Conservation (phyloP, 2,888 invertebrate species). For the Aethes cnicana region DNA sequence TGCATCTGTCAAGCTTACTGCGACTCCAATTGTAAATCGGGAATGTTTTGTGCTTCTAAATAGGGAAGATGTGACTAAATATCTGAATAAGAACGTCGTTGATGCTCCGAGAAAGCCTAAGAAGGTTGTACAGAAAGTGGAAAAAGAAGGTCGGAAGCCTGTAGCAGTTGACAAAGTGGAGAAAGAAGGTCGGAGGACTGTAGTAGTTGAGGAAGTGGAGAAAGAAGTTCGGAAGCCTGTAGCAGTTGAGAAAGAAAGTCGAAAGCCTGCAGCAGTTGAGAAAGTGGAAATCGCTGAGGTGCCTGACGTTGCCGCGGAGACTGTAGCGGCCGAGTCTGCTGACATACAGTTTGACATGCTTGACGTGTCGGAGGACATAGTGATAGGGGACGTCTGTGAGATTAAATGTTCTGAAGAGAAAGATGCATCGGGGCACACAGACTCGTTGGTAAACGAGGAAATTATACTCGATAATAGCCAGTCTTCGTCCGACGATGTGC, state of each 20-base stretch:
- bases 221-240: no score
- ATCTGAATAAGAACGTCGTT: constrained; percentile 37
- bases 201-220: constrained; percentile 9
- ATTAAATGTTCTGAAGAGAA: constrained; percentile 54
- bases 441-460: constrained; percentile 54
- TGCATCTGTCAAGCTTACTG: constrained; percentile 35
- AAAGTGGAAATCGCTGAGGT: constrained; percentile 27
- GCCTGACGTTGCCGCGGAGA: constrained; percentile 38
- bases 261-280: background rate
- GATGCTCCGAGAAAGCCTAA: no score
- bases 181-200: background rate
- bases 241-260: constrained; percentile 9
- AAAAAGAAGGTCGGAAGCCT: background rate
- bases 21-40: constrained; percentile 44
- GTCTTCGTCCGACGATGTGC: constrained; percentile 51
- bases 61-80: constrained; percentile 51
- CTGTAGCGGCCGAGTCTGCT: constrained; percentile 41
- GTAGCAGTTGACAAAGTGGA: no score
- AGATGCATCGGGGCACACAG: constrained; percentile 41
- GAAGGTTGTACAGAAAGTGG: no score
- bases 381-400: constrained; percentile 65
- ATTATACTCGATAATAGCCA: constrained; percentile 72
- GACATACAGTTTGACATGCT: constrained; percentile 73
- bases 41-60: constrained; percentile 60
- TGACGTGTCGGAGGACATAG: constrained; percentile 75